Percentiles rank a stretch among this genome's conserved stretches.
phyloP scores from a whole-genome alignment of 2,113 vertebrate genomes.

The Grallaria varia region DNA sequence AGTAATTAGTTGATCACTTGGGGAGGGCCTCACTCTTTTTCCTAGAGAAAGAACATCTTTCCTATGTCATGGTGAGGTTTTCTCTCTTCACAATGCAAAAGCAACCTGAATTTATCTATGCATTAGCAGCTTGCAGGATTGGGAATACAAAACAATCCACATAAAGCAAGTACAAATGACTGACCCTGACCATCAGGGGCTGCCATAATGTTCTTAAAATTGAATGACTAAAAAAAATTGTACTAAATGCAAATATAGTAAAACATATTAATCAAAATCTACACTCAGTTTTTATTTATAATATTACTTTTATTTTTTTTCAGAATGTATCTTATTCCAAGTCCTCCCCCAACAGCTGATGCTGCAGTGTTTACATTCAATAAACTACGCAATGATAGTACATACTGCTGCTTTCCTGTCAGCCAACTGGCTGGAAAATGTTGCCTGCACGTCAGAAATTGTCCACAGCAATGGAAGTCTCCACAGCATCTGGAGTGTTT shows the following conservation, averaged over 20 bases:
- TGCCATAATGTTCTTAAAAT: not conserved
- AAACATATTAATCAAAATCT: not conserved
- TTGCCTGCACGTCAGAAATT: not conserved
- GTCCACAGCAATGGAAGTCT: not conserved
- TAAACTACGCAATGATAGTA: not conserved
- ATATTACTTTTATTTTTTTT: slow-evolving; percentile 55
- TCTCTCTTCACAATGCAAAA: not conserved
- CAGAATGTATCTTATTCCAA: not conserved
- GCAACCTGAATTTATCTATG: not conserved
- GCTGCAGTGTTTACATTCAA: not conserved
- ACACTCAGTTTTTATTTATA: slow-evolving; percentile 38
- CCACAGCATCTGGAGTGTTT: not conserved
- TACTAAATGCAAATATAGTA: not conserved
- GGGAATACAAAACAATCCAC: not conserved
- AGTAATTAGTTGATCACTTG: not conserved
- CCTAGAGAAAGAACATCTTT: not conserved
- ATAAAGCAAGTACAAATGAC: not conserved
- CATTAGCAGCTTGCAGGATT: not conserved
- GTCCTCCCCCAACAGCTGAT: not conserved
- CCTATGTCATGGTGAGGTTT: not conserved
- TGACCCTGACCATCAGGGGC: rapidly evolving
- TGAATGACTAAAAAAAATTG: not conserved
- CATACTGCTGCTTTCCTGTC: not conserved
- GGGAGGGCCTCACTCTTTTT: not conserved
- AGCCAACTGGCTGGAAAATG: not conserved